A percentile compares a stretch with the other conserved stretches of the same genome.
These are phyloP conservation scores for Lepidocyrtinus sp. DNA, from an alignment of 2,888 invertebrate species.

Conservation along the genomic window DNA sequence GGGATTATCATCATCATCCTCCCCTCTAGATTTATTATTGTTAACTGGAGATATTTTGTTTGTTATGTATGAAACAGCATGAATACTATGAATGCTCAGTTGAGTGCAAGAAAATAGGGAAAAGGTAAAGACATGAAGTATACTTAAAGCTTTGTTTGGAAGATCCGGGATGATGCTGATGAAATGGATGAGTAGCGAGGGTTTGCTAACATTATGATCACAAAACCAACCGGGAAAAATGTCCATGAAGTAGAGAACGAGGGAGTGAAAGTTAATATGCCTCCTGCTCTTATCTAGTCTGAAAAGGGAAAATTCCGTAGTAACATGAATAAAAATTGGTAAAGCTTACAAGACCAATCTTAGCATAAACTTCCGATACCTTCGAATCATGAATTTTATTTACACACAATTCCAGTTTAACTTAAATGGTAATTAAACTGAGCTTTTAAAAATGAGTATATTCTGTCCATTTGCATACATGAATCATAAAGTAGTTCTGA, in stretches of 20 bases:
- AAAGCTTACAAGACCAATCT: too few relatives aligned
- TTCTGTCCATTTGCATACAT: too few relatives aligned
- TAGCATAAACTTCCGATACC: too few relatives aligned
- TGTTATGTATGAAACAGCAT: too few relatives aligned
- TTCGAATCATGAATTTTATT: too few relatives aligned
- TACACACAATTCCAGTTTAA: too few relatives aligned
- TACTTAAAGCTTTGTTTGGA: not conserved
- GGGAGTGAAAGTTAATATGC: not conserved
- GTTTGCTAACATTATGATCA: constrained; percentile 1
- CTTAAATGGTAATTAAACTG: too few relatives aligned
- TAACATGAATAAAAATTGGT: too few relatives aligned
- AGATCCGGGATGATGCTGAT: constrained; percentile 9
- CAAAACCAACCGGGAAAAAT: too few relatives aligned
- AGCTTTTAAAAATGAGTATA: not conserved
- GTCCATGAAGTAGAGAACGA: constrained; percentile 18
- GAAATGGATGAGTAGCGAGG: constrained; percentile 28
- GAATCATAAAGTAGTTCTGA: too few relatives aligned
- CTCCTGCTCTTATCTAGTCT: constrained; percentile 12
- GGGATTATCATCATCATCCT: constrained; percentile 25
- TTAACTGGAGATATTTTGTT: not conserved
- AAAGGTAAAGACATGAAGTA: not conserved
- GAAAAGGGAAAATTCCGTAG: too few relatives aligned
- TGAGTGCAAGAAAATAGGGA: not conserved
- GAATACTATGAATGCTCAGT: not conserved
- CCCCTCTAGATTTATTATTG: not conserved